Percentiles rank a stretch among this genome's conserved stretches.
These are phyloP conservation scores for Lamproptera curius DNA, from an alignment of 2,888 invertebrate species.

Conservation along the genomic window DNA sequence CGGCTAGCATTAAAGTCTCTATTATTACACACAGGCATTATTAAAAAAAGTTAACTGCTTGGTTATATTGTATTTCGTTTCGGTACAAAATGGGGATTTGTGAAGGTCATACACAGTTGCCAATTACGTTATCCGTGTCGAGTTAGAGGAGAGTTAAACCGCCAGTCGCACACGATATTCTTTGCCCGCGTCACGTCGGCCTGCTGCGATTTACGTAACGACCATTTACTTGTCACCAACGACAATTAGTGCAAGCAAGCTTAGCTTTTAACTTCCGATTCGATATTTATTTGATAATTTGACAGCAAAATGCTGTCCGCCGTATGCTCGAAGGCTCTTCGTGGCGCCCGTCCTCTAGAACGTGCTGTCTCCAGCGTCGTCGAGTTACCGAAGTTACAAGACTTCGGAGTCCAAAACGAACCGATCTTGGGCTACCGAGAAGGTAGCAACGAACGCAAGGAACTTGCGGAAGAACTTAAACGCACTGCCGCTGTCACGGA, in stretches of 20 bases:
- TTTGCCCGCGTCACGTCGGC: slow-evolving; percentile 25
- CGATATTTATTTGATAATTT: background rate
- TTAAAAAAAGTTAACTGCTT: too few species aligned
- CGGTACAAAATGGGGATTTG: slow-evolving; percentile 65
- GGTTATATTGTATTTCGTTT: slow-evolving; percentile 34
- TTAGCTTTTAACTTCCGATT: too few species aligned
- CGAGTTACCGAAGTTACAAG: slow-evolving; percentile 80
- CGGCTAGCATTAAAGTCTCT: slow-evolving; percentile 5
- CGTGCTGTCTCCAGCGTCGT: slow-evolving; percentile 79
- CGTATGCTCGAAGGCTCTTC: slow-evolving; percentile 57
- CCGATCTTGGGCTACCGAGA: slow-evolving; percentile 89
- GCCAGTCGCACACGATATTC: slow-evolving; percentile 15
- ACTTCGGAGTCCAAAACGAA: slow-evolving; percentile 87
- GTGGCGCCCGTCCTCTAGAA: slow-evolving; percentile 79
- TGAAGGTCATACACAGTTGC: slow-evolving; percentile 48
- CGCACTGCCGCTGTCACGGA: slow-evolving; percentile 81
- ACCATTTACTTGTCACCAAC: slow-evolving; percentile 16
- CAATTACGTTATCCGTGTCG: slow-evolving; percentile 34
- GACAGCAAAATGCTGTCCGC: slow-evolving; percentile 29
- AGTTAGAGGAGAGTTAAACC: slow-evolving; percentile 24
- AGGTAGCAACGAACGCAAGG: slow-evolving; percentile 88
- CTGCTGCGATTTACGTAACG: slow-evolving; percentile 41
- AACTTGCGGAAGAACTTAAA: slow-evolving; percentile 83
- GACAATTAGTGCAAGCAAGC: slow-evolving; percentile 10
- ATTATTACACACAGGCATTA: slow-evolving; percentile 8